phyloP scores from a whole-genome alignment of 2,797 vertebrate genomes.

The Falco peregrinus region DNA sequence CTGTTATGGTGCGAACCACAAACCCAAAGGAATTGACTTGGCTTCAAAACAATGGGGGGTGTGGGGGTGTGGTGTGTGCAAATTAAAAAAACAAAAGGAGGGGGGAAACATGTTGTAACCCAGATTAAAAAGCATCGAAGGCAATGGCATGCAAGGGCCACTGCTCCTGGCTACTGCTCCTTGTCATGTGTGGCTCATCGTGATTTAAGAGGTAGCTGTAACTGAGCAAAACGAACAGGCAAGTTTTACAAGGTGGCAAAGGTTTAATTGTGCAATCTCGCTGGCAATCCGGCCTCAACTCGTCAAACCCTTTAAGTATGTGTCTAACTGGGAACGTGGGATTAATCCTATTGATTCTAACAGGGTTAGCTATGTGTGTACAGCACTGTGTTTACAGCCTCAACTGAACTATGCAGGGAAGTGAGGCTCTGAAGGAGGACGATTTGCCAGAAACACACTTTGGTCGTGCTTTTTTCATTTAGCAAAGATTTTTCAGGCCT shows the following conservation, averaged over 20 bases:
- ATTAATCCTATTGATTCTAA: neutral
- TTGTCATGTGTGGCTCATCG: rapidly evolving
- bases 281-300: neutral
- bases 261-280: neutral
- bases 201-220: neutral
- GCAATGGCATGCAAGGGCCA: neutral
- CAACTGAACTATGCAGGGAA: rapidly evolving
- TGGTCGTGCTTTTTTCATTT: rapidly evolving
- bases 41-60: rapidly evolving
- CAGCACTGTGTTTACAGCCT: neutral
- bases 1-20: neutral
- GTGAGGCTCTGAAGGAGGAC: neutral
- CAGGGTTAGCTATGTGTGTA: rapidly evolving
- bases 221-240: neutral
- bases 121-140: rapidly evolving
- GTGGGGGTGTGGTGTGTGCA: neutral
- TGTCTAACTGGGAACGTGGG: neutral
- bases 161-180: neutral
- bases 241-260: neutral
- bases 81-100: neutral
- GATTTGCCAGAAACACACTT: neutral
- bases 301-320: neutral
- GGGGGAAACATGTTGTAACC: neutral
- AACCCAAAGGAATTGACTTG: neutral
- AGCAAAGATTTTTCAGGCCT: neutral